phyloP scores from a whole-genome alignment of 1,140 invertebrate genomes.

The Philotrypesis tridentata region DNA sequence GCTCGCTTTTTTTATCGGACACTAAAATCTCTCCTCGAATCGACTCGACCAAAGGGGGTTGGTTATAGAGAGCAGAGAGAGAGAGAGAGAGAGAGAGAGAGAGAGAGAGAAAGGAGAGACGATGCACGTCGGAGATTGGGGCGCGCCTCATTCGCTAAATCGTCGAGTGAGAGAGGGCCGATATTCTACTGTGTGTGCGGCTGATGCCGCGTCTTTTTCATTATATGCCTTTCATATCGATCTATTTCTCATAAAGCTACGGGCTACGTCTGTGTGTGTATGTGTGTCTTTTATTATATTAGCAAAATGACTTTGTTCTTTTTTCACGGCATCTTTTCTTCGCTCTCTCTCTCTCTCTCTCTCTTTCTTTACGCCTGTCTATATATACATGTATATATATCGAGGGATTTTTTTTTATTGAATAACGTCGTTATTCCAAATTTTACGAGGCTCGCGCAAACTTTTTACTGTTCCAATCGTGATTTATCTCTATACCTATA shows the following conservation, averaged over 20 bases:
- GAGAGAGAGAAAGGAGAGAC: neutral
- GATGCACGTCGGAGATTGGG: slow-evolving; percentile 19
- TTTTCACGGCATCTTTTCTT: neutral
- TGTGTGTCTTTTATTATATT: slow-evolving; percentile 30
- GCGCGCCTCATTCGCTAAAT: slow-evolving; percentile 30
- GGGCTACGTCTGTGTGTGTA: too few relatives aligned
- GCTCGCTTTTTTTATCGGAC: slow-evolving; percentile 17
- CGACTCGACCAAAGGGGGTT: neutral
- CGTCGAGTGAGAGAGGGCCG: slow-evolving; percentile 7
- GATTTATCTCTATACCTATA: too few relatives aligned
- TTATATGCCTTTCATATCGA: slow-evolving; percentile 30
- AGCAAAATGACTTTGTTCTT: slow-evolving; percentile 27
- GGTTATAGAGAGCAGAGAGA: neutral
- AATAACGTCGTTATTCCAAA: too few relatives aligned
- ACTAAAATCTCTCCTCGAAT: slow-evolving; percentile 29
- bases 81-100: neutral
- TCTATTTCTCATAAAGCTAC: neutral
- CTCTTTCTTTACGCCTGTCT: too few relatives aligned
- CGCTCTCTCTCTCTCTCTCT: too few relatives aligned
- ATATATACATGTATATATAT: too few relatives aligned
- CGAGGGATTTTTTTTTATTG: too few relatives aligned
- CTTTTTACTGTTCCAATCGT: too few relatives aligned
- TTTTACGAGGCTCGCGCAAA: too few relatives aligned
- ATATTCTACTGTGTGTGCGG: neutral
- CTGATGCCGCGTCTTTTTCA: slow-evolving; percentile 25